Evolutionary conservation across 2,797 vertebrate species (phyloP), one percentile per base, ranked within the genome.

Genomic region (Monodelphis domestica): DNA sequence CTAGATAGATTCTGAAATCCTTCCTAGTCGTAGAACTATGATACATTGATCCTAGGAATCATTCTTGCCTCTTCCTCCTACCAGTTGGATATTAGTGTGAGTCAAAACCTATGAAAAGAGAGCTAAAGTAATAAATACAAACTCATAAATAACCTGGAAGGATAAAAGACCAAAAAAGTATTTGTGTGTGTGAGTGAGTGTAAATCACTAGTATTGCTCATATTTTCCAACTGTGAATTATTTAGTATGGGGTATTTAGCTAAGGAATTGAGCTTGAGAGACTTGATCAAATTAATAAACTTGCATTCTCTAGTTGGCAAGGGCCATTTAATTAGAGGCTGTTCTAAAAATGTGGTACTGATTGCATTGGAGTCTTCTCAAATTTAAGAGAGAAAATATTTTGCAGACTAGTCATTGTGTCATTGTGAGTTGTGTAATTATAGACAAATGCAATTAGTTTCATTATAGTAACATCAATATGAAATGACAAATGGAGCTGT

Each of bases 371-470:
- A 94, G 45, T 91, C n/a, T 88, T 30, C 53, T 89, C 89, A 93
- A 92, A 33, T 94, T 95, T 95, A 45, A 70, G 9, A 94, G 96
- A 97, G n/a, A 78, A 78, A 78, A 78, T 78, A 45, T 78, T 78
- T 29, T 54, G 54, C 78, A 92, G 2, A 53, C 90, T 91, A 92
- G 56, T 91, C 50, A 45, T 54, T 45, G 26, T 91, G 87, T 93
- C 53, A 91, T 2, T 38, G 26, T 87, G 30, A 97, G 12, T 10
- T 45, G 89, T 56, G 26, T 51, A 87, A 91, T 92, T 95, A 91
- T 26, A 91, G 63, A 88, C 54, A 57, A 57, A 51, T 78, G 6
- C 88, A 92, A 94, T 96, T 59, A 63, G 55, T 56, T 92, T 78
- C 11, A 7, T 56, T 84, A 53, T 6, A 15, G 45, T 45, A 14